Evolutionary conservation across 2,888 invertebrate genomes (phyloP).

Genomic region (Ectropis crepuscularia): DNA sequence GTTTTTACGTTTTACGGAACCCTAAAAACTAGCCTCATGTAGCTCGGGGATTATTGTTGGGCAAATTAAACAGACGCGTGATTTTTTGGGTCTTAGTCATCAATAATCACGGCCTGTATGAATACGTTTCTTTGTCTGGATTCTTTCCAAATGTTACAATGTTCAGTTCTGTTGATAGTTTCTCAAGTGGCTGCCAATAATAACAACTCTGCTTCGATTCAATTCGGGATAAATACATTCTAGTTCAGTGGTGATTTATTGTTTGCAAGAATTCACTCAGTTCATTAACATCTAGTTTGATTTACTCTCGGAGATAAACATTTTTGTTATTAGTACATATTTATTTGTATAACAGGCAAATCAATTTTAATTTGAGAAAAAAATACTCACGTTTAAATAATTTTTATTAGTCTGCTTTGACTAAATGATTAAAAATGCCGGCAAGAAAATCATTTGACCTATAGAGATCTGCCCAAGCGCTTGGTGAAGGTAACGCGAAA

Average conservation of each 20-base stretch:
- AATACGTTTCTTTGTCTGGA: conserved; percentile 1
- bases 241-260: conserved; percentile 3
- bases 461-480: too few species aligned
- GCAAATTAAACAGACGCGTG: not conserved
- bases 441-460: too few species aligned
- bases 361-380: too few species aligned
- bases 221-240: conserved; percentile 9
- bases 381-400: too few species aligned
- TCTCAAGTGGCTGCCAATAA: conserved; percentile 7
- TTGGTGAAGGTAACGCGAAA: too few species aligned
- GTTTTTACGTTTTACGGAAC: too few species aligned
- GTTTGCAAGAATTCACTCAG: not conserved
- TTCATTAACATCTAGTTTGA: not conserved
- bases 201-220: conserved; percentile 8
- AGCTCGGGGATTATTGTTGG: too few species aligned
- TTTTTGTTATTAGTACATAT: not conserved
- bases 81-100: not conserved
- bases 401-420: too few species aligned
- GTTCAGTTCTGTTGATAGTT: not conserved
- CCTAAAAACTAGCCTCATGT: too few species aligned
- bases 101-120: not conserved
- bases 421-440: too few species aligned
- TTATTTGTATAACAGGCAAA: too few species aligned
- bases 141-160: not conserved
- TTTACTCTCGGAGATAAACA: not conserved